These are phyloP conservation scores for Harpalus rufipes DNA, from an alignment of 2,888 invertebrate species.

Conservation along the genomic window DNA sequence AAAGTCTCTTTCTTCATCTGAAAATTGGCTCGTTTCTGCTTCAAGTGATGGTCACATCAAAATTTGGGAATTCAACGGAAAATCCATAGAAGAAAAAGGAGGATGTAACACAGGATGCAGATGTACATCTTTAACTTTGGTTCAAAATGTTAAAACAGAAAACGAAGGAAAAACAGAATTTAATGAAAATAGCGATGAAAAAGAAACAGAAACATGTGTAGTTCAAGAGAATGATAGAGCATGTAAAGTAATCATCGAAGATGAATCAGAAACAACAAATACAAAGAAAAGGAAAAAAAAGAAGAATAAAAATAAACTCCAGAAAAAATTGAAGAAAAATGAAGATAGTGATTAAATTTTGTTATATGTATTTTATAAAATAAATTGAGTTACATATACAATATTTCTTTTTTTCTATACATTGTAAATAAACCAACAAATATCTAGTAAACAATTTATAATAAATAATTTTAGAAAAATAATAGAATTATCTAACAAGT, in stretches of 20 bases:
- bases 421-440: conserved; percentile 41
- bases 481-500: conserved; percentile 39
- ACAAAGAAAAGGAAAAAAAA: conserved; percentile 74
- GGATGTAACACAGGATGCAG: conserved; percentile 84
- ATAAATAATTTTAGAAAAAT: conserved; percentile 12
- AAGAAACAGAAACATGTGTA: conserved; percentile 13
- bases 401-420: conserved; percentile 30
- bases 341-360: conserved; percentile 69
- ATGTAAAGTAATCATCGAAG: conserved; percentile 77
- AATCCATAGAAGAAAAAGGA: conserved; percentile 79
- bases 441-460: conserved; percentile 31
- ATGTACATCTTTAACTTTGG: conserved; percentile 85
- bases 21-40: conserved; percentile 83
- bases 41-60: conserved; percentile 90
- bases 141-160: conserved; percentile 75
- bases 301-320: conserved; percentile 72
- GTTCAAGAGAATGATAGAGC: conserved; percentile 75
- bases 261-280: conserved; percentile 73
- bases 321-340: conserved; percentile 75
- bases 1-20: conserved; percentile 82
- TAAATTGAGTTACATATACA: conserved; percentile 52
- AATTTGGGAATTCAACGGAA: conserved; percentile 81
- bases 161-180: conserved; percentile 60
- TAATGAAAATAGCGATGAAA: conserved; percentile 66
- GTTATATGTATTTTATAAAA: conserved; percentile 53